Evolutionary conservation across 1,140 invertebrate genomes (phyloP).

Genomic region (Cyclargus thomasi): DNA sequence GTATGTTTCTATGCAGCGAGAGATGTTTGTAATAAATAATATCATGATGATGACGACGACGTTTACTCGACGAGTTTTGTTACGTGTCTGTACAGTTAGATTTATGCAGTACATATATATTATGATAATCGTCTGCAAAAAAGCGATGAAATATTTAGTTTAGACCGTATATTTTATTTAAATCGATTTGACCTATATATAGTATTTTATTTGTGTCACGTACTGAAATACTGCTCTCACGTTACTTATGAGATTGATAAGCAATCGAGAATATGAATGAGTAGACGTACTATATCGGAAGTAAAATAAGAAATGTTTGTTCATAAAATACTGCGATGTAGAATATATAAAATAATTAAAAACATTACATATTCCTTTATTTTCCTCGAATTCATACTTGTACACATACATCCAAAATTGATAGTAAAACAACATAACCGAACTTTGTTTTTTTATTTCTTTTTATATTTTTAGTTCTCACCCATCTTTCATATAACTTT

Average conservation of each 20-base stretch:
- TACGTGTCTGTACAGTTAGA: slow-evolving; percentile 68
- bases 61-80: slow-evolving; percentile 51
- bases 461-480: slow-evolving; percentile 22
- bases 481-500: neutral
- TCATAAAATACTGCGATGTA: slow-evolving; percentile 72
- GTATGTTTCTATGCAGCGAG: slow-evolving; percentile 61
- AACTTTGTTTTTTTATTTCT: slow-evolving; percentile 58
- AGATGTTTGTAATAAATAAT: slow-evolving; percentile 61
- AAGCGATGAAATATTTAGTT: slow-evolving; percentile 57
- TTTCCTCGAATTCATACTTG: slow-evolving; percentile 72
- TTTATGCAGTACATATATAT: slow-evolving; percentile 47
- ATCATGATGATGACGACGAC: slow-evolving; percentile 48
- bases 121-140: slow-evolving; percentile 58
- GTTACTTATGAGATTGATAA: slow-evolving; percentile 52
- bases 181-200: slow-evolving; percentile 67
- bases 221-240: slow-evolving; percentile 57
- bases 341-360: slow-evolving; percentile 56
- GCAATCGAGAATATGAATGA: slow-evolving; percentile 65
- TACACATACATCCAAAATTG: slow-evolving; percentile 74
- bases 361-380: slow-evolving; percentile 72
- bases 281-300: slow-evolving; percentile 67
- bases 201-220: slow-evolving; percentile 56
- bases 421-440: slow-evolving; percentile 75
- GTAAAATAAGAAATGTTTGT: slow-evolving; percentile 71
- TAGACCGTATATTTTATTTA: slow-evolving; percentile 68